Base-by-base conservation (phyloP, 2,888 invertebrate species). In the Drosophila infuscata region DNA sequence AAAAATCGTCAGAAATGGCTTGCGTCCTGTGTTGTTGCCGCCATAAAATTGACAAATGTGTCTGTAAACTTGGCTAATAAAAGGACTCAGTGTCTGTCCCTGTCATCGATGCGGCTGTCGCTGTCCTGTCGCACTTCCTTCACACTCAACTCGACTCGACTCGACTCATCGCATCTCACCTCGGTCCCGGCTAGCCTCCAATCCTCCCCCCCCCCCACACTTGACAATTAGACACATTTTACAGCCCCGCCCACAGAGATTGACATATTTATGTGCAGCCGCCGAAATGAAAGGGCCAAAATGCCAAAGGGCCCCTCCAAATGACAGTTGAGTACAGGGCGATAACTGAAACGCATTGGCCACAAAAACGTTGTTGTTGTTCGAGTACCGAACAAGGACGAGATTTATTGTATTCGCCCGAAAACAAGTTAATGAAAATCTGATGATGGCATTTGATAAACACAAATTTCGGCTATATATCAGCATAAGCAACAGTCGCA, bases 41-140 rank as follows among this genome's bases (percentile, higher is more conserved):
- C 81, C 90, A 89, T 91, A 81, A 91, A 90, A 86, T 89, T 90
- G 90, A 90, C 91, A 90, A 91, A 90, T 90, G 90, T 91, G 90
- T 91, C 90, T 90, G 90, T 85, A 90, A 90, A 90, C 90, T 90
- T 90, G 84, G 84, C 84, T 86, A 87, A 90, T 88, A 90, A 90
- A 84, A 79, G 73, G 65, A 33, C 46, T 68, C 49, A 32, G 59
- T 29, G 46, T 36, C 51, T 35, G 35, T 53, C 32, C 15, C 48
- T 52, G 66, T 61, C 68, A 63, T 60, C 63, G 64, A 71, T 71
- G 70, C 63, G 48, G 59, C 49, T 73, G 59, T 35, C 46, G 46
- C 46, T 46, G 8, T 59, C 75, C 74, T 77, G 77, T 71, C 76
- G 63, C 73, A 63, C 64, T 41, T 64, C 25, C 46, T 46, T 46